Evolutionary conservation across 2,888 invertebrate genomes (phyloP).

Genomic region (Sesamia inferens): DNA sequence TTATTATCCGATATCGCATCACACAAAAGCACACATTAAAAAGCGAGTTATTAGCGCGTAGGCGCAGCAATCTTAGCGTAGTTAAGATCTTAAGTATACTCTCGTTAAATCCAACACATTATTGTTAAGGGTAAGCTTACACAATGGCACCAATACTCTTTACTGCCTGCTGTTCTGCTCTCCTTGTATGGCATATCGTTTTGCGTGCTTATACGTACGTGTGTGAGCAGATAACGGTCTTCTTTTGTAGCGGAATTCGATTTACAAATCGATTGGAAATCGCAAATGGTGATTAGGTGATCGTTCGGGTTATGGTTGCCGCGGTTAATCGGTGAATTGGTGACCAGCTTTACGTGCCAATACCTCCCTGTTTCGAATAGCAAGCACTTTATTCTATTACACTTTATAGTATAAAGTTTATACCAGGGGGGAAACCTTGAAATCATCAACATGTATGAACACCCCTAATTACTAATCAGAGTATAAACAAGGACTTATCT

Average conservation of each 20-base stretch:
- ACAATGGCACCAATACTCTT: constrained; percentile 39
- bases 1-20: background rate
- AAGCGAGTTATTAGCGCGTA: constrained; percentile 44
- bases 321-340: background rate
- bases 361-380: background rate
- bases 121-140: constrained; percentile 36
- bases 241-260: constrained; percentile 10
- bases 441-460: too few species aligned
- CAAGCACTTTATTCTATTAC: too few species aligned
- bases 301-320: background rate
- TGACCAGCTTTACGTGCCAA: background rate
- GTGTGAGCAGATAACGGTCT: constrained; percentile 11
- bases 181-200: constrained; percentile 43
- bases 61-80: constrained; percentile 9
- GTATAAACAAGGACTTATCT: too few species aligned
- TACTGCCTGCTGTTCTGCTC: constrained; percentile 23
- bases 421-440: too few species aligned
- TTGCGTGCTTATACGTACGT: constrained; percentile 22
- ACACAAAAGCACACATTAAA: constrained; percentile 9
- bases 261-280: background rate
- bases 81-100: constrained; percentile 41
- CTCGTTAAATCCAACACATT: constrained; percentile 52
- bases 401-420: too few species aligned
- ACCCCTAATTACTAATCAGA: too few species aligned
- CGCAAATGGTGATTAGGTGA: background rate